phyloP scores from a whole-genome alignment of 2,113 vertebrate genomes.

The Pica pica region DNA sequence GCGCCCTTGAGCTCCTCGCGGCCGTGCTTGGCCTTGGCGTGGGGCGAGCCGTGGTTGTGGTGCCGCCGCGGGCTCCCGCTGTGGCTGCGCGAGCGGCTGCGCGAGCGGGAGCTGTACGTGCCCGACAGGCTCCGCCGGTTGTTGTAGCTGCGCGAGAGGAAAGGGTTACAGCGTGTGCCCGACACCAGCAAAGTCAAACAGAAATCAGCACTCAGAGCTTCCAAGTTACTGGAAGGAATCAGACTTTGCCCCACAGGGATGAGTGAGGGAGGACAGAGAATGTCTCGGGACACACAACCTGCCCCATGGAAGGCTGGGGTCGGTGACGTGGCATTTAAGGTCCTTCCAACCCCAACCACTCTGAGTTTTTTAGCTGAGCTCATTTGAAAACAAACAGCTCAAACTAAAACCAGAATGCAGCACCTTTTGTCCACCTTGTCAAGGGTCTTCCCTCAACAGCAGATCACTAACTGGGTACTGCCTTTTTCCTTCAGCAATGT shows the following conservation, averaged over 20 bases:
- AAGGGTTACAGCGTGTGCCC: fast-evolving
- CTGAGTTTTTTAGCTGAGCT: background rate
- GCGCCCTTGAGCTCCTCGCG: conserved; percentile 85
- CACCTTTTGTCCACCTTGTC: fast-evolving
- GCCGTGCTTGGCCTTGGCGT: conserved; percentile 87
- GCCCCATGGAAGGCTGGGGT: background rate
- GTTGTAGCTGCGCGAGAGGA: conserved; percentile 79
- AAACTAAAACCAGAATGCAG: background rate
- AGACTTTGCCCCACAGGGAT: fast-evolving
- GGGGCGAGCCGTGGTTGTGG: conserved; percentile 83
- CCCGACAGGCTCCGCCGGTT: conserved; percentile 92
- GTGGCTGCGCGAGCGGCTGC: conserved; percentile 91
- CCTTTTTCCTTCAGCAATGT: background rate
- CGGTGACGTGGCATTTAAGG: background rate
- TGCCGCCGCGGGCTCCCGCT: conserved; percentile 89
- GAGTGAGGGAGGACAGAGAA: fast-evolving
- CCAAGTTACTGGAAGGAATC: fast-evolving
- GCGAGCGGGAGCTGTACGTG: conserved; percentile 94
- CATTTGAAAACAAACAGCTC: background rate
- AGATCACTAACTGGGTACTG: background rate
- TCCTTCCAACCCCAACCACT: background rate
- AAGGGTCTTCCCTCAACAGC: background rate
- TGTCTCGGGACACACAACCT: fast-evolving
- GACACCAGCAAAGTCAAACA: fast-evolving
- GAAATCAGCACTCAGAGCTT: fast-evolving